phyloP scores from a whole-genome alignment of 2,113 vertebrate species.

The Phainopepla nitens region DNA sequence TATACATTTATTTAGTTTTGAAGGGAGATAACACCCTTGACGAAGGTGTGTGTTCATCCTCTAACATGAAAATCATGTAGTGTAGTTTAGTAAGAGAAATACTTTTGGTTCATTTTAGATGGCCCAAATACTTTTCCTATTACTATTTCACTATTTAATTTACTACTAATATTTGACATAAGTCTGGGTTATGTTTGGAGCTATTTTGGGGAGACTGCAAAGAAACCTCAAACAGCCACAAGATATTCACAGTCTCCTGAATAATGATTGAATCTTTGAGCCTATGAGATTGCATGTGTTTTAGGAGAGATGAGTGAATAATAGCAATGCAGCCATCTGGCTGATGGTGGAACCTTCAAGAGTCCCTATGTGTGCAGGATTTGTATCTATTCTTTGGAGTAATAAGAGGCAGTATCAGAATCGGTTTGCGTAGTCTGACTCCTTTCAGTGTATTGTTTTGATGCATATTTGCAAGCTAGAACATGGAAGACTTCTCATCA shows the following conservation, averaged over 20 bases:
- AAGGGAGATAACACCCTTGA: neutral
- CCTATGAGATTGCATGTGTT: neutral
- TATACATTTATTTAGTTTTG: neutral
- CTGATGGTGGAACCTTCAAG: slow-evolving; percentile 9
- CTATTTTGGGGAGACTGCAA: neutral
- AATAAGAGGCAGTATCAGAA: slow-evolving; percentile 26
- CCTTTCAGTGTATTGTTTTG: neutral
- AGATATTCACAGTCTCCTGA: neutral
- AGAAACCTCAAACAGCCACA: neutral
- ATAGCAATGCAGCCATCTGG: neutral
- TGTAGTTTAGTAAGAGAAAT: neutral
- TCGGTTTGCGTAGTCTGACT: neutral
- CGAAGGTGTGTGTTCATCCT: neutral
- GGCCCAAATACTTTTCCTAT: neutral
- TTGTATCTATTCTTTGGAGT: neutral
- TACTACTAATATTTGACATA: neutral
- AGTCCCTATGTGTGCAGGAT: neutral
- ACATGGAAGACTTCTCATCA: slow-evolving; percentile 26
- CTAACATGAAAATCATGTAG: neutral
- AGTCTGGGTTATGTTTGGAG: neutral
- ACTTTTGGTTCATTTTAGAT: neutral
- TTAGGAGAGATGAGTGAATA: slow-evolving; percentile 10
- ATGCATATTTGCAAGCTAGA: neutral
- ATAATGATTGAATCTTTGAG: neutral
- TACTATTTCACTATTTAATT: neutral